Percentiles rank a stretch among this genome's conserved stretches.
Conservation (phyloP, 2,797 vertebrate genomes). For the Anguilla marmorata region DNA sequence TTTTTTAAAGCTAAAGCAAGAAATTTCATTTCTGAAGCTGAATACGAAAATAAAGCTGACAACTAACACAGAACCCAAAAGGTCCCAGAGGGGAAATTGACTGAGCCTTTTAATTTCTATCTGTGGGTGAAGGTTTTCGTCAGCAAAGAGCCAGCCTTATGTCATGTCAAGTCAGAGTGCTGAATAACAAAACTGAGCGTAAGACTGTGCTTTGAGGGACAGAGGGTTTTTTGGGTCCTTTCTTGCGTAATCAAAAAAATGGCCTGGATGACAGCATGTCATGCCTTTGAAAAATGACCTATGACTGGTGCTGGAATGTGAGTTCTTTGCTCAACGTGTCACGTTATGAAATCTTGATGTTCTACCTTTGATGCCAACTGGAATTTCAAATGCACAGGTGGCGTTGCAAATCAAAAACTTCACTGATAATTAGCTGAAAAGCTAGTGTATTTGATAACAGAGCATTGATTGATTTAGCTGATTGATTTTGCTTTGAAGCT, state of each 20-base stretch:
- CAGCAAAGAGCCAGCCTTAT: slow-evolving; percentile 23
- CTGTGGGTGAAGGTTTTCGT: slow-evolving; percentile 27
- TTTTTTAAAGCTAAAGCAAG: neutral
- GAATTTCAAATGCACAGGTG: neutral
- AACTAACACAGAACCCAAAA: neutral
- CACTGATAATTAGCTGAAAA: neutral
- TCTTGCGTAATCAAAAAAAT: slow-evolving; percentile 36
- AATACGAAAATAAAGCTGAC: slow-evolving; percentile 1
- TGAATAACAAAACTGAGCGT: slow-evolving; percentile 10
- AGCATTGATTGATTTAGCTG: neutral
- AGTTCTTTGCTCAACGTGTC: slow-evolving; percentile 49
- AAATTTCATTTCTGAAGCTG: slow-evolving; percentile 17
- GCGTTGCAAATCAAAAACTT: neutral
- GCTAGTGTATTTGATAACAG: neutral
- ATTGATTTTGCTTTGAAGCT: too few relatives aligned
- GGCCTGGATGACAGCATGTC: slow-evolving; percentile 47
- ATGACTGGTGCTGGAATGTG: slow-evolving; percentile 44
- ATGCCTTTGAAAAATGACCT: slow-evolving; percentile 51
- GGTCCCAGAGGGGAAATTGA: slow-evolving; percentile 3
- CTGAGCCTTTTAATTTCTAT: slow-evolving; percentile 22
- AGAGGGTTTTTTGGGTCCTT: slow-evolving; percentile 29
- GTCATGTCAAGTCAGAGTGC: slow-evolving; percentile 10
- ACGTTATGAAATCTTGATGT: slow-evolving; percentile 55
- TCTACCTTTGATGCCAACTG: slow-evolving; percentile 41
- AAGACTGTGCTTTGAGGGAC: neutral